Percentiles rank a stretch among this genome's conserved stretches.
phyloP scores from a whole-genome alignment of 1,140 invertebrate genomes.

The Hydropsyche tenuis region DNA sequence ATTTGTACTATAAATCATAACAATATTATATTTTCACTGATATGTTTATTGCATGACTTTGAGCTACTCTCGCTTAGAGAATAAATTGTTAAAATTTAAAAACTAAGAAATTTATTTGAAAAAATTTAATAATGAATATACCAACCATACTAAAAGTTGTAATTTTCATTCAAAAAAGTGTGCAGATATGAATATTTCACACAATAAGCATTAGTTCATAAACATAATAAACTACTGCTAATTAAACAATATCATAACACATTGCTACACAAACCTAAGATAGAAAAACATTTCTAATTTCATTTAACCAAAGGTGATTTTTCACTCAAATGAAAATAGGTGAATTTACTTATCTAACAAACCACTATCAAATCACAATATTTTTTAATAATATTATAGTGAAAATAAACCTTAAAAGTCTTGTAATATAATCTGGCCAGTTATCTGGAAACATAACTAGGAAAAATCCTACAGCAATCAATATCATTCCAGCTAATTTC shows the following conservation, averaged over 20 bases:
- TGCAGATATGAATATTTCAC: background rate
- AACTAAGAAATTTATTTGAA: background rate
- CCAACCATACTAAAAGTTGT: no score
- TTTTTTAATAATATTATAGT: slow-evolving; percentile 1
- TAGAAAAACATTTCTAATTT: background rate
- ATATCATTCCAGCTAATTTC: slow-evolving; percentile 91
- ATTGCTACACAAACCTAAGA: slow-evolving; percentile 4
- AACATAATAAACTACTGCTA: slow-evolving; percentile 3
- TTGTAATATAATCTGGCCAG: slow-evolving; percentile 93
- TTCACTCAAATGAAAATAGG: background rate
- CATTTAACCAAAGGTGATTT: background rate
- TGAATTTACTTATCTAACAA: slow-evolving; percentile 7
- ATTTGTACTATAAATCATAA: no score
- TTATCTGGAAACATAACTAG: slow-evolving; percentile 94
- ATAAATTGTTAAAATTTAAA: background rate
- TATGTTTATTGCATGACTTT: no score
- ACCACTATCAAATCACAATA: slow-evolving; percentile 12
- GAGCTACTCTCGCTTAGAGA: no score
- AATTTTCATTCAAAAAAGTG: no score
- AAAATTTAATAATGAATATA: background rate
- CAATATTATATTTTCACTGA: no score
- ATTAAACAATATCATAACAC: slow-evolving; percentile 7
- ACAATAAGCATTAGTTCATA: slow-evolving; percentile 6
- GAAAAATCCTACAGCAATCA: slow-evolving; percentile 90
- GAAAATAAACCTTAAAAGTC: slow-evolving; percentile 75